Evolutionary conservation across 2,113 vertebrate genomes (phyloP), one percentile per base, ranked within the genome.

Genomic region (Brienomyrus brachyistius): DNA sequence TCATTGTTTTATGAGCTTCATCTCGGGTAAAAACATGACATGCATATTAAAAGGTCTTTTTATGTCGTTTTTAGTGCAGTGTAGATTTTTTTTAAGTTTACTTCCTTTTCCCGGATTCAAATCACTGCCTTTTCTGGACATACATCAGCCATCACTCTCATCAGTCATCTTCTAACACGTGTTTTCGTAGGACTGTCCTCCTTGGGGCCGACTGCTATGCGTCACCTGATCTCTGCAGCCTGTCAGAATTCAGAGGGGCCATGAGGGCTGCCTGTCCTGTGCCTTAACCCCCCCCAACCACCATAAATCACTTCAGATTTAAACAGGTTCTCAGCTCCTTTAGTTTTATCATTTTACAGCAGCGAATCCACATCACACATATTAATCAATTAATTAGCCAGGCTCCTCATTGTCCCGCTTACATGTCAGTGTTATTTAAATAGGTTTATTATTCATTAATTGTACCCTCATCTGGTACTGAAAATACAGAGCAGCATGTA

Each of bases 191-290:
- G 62, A 27, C n/a, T 31, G 62, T 4, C n/a, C n/a, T 70, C 62
- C 62, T 31, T 70, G n/a, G 27, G n/a, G 62, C 62, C 10, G 8
- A 62, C 59, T 70, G 62, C 62, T 31, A 13, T 27, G 35, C 43
- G 74, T 80, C 74, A 80, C 74, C 74, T 80, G 31, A 80, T 80
- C 74, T 80, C 74, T 80, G 74, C 35, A 43, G 66, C 66, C 66
- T 74, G 66, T 74, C 66, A 74, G 27, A 31, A 35, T 35, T 4
- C 31, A 74, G n/a, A 74, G 23, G 23, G 66, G 66, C 66, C 27
- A 35, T 13, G 35, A 35, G 74, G 35, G 5, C 74, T 43, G 74
- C 1, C 70, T 40, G 15, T 35, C n/a, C 62, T 13, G 62, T 4
- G n/a, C 59, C 59, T 27, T 66, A n/a, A 74, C 31, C 11, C 27